phyloP scores from a whole-genome alignment of 1,140 invertebrate species.

The Drosophila repleta region DNA sequence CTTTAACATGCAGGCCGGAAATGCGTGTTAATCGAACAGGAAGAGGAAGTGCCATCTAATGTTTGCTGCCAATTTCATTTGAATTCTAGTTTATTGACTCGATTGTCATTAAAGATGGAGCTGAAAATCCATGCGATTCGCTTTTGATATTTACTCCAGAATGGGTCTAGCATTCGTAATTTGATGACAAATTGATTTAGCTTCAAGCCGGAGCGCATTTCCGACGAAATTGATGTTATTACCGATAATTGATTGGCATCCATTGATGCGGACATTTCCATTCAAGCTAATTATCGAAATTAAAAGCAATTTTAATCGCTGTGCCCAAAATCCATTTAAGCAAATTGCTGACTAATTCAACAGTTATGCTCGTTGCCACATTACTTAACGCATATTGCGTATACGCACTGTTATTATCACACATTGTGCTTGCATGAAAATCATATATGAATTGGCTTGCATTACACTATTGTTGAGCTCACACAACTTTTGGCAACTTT shows the following conservation, averaged over 20 bases:
- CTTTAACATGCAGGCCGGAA: constrained; percentile 61
- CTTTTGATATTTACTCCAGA: not conserved
- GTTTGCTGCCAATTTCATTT: constrained; percentile 51
- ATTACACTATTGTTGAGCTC: no score
- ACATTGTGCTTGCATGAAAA: not conserved
- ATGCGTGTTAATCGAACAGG: constrained; percentile 75
- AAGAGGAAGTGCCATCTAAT: constrained; percentile 55
- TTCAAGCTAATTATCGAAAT: constrained; percentile 38
- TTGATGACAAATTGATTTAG: constrained; percentile 15
- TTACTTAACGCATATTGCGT: constrained; percentile 16
- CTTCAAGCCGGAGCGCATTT: constrained; percentile 8
- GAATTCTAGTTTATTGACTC: constrained; percentile 35
- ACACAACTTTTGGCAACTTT: constrained; percentile 12
- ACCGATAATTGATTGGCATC: constrained; percentile 46
- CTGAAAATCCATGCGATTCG: not conserved
- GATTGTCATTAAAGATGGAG: constrained; percentile 18
- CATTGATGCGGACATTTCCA: constrained; percentile 28
- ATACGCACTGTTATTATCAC: constrained; percentile 4
- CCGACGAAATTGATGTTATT: constrained; percentile 24
- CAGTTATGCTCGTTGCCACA: constrained; percentile 15
- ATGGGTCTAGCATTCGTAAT: constrained; percentile 4
- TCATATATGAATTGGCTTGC: not conserved
- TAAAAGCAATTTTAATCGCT: constrained; percentile 26
- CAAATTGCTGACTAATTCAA: constrained; percentile 18
- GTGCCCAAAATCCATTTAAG: constrained; percentile 17